Evolutionary conservation across 2,113 vertebrate species (phyloP).

Genomic region (Arvicanthis niloticus): DNA sequence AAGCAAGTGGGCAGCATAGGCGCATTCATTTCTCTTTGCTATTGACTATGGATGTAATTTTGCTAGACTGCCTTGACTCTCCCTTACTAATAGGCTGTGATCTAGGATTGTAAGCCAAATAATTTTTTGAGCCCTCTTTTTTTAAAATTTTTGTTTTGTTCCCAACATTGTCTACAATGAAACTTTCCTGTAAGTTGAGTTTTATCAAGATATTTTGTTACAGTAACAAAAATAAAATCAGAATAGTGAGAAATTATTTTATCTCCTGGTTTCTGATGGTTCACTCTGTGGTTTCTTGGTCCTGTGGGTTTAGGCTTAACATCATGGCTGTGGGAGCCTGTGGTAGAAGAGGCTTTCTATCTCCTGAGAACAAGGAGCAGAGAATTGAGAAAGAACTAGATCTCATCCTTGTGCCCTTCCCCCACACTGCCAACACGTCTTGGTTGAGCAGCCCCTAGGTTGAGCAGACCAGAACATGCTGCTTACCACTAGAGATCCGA

Average conservation of each 20-base stretch:
- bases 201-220: neutral
- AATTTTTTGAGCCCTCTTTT: neutral
- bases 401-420: too few relatives aligned
- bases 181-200: neutral
- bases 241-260: neutral
- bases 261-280: neutral
- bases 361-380: neutral
- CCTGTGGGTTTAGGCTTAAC: neutral
- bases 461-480: too few relatives aligned
- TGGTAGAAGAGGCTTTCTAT: neutral
- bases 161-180: neutral
- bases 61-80: neutral
- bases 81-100: neutral
- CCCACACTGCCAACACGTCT: too few relatives aligned
- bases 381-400: neutral
- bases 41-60: neutral
- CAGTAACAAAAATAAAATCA: neutral
- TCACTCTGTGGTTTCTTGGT: neutral
- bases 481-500: too few relatives aligned
- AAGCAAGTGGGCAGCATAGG: neutral
- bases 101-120: neutral
- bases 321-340: neutral
- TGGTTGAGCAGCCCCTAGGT: too few relatives aligned
- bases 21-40: neutral
- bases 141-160: neutral